Conservation (phyloP, 1,140 invertebrate species). For the Drosophila elegans region DNA sequence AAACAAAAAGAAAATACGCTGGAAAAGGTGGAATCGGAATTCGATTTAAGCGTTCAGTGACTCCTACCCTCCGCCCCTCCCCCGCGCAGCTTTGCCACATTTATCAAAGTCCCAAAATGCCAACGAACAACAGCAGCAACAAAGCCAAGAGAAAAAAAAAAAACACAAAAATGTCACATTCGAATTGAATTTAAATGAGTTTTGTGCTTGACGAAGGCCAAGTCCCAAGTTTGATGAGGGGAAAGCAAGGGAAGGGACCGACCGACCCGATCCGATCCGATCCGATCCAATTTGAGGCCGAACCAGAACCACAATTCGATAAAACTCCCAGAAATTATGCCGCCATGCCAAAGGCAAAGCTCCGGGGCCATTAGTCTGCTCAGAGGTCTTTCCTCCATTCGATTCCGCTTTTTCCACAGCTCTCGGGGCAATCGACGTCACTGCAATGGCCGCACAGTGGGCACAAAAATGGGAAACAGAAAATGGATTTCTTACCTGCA, state of each 20-base stretch:
- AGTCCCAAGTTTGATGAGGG: neutral
- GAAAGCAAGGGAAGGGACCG: neutral
- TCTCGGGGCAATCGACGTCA: slow-evolving; percentile 8
- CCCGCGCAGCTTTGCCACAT: slow-evolving; percentile 55
- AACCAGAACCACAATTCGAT: slow-evolving; percentile 57
- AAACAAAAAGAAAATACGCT: slow-evolving; percentile 41
- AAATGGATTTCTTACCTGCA: neutral
- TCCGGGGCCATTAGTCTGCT: slow-evolving; percentile 47
- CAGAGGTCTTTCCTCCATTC: slow-evolving; percentile 26
- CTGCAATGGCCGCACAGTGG: slow-evolving; percentile 30
- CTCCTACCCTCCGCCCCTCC: slow-evolving; percentile 12
- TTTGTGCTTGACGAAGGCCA: slow-evolving; percentile 40
- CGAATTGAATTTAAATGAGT: slow-evolving; percentile 83
- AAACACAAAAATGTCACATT: slow-evolving; percentile 73
- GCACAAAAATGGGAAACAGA: neutral
- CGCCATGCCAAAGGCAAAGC: slow-evolving; percentile 46
- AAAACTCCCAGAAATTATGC: slow-evolving; percentile 59
- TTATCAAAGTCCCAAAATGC: slow-evolving; percentile 70
- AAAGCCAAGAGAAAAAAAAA: slow-evolving; percentile 43
- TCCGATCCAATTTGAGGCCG: slow-evolving; percentile 12
- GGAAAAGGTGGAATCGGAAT: slow-evolving; percentile 73
- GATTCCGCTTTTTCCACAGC: slow-evolving; percentile 8
- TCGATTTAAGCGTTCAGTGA: slow-evolving; percentile 76
- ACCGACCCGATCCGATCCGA: slow-evolving; percentile 13
- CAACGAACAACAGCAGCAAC: slow-evolving; percentile 28